A percentile compares a stretch with the other conserved stretches of the same genome.
These are phyloP conservation scores for Python bivittatus DNA, from an alignment of 2,113 vertebrate genomes.

Conservation along the genomic window DNA sequence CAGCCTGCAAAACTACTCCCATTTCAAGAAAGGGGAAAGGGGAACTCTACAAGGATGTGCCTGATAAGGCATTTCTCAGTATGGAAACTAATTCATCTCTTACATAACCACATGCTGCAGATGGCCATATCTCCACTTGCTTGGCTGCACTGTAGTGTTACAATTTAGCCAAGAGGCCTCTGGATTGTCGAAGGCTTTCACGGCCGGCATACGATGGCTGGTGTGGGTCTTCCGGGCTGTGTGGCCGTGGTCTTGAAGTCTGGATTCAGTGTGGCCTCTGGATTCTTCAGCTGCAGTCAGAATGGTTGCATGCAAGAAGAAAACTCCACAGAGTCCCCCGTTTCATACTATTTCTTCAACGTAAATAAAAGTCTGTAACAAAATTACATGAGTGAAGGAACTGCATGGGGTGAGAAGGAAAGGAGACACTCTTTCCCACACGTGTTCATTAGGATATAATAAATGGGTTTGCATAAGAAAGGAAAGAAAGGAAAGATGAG, in stretches of 20 bases:
- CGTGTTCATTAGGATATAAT: neutral
- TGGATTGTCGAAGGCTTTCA: too few relatives aligned
- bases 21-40: neutral
- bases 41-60: neutral
- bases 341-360: conserved; percentile 1
- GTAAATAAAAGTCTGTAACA: neutral
- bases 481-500: conserved; percentile 43
- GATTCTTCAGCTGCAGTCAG: neutral
- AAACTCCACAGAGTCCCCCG: neutral
- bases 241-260: too few relatives aligned
- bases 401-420: conserved; percentile 15
- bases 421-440: neutral
- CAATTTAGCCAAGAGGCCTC: neutral
- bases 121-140: neutral
- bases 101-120: neutral
- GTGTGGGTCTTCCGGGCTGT: too few relatives aligned
- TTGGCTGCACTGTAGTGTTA: neutral
- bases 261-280: too few relatives aligned
- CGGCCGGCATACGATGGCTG: too few relatives aligned
- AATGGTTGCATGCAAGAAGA: neutral
- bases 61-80: neutral
- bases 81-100: neutral
- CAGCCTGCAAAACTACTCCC: neutral
- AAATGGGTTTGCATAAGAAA: conserved; percentile 30
- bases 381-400: neutral